phyloP scores from a whole-genome alignment of 37 sponge, comb jelly and placozoan genomes.

The Halisarca cf. caerulea region DNA sequence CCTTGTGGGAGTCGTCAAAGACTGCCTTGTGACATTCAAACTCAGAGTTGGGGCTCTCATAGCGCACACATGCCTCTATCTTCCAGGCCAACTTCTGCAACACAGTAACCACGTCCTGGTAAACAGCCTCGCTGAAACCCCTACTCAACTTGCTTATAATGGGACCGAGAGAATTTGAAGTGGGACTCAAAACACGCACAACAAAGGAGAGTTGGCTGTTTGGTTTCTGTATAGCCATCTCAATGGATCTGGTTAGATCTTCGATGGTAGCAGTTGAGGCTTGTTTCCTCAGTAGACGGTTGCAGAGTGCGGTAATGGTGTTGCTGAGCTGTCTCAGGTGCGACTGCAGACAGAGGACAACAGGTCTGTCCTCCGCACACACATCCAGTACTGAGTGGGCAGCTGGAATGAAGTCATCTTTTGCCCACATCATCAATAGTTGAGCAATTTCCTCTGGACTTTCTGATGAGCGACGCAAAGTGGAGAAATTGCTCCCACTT shows the following conservation, averaged over 20 bases:
- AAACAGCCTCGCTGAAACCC: conserved; percentile 40
- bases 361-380: conserved; percentile 2
- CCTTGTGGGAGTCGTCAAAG: conserved; percentile 25
- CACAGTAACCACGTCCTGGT: conserved; percentile 38
- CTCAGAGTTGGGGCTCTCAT: conserved; percentile 23
- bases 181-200: conserved; percentile 37
- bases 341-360: conserved; percentile 22
- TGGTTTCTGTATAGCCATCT: neutral
- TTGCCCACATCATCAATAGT: conserved; percentile 44
- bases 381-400: conserved; percentile 38
- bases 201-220: conserved; percentile 5
- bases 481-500: too few relatives aligned
- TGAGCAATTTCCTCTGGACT: neutral
- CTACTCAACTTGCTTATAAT: neutral
- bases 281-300: neutral
- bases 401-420: conserved; percentile 46
- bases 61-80: conserved; percentile 68
- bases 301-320: conserved; percentile 49
- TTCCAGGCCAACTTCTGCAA: conserved; percentile 73
- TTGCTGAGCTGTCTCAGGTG: conserved; percentile 51
- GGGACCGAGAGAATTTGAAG: conserved; percentile 36
- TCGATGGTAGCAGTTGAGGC: neutral
- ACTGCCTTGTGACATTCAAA: conserved; percentile 44
- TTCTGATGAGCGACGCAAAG: neutral
- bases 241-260: conserved; percentile 3